Evolutionary conservation across 2,113 vertebrate genomes (phyloP).

Genomic region (Ibidorhyncha struthersii): DNA sequence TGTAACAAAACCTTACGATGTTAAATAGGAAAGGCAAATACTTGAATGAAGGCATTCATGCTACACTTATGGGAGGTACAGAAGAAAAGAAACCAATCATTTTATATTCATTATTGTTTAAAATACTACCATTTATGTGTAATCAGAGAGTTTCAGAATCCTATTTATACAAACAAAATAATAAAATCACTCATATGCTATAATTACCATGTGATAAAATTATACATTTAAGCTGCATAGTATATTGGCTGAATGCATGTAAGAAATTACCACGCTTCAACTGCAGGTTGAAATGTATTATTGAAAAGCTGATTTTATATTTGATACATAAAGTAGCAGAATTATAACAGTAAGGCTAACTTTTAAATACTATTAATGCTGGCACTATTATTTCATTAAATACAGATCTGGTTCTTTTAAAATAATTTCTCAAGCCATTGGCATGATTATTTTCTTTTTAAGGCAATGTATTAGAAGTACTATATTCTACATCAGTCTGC

Average conservation of each 20-base stretch:
- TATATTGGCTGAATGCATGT: background rate
- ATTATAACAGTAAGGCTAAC: background rate
- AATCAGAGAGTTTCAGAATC: background rate
- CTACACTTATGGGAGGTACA: background rate
- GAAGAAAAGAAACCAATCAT: background rate
- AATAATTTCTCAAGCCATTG: background rate
- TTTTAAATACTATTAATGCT: background rate
- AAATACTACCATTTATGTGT: background rate
- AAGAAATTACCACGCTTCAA: background rate
- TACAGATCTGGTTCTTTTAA: background rate
- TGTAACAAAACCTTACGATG: background rate
- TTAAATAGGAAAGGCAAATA: background rate
- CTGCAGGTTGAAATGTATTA: background rate
- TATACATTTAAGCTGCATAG: background rate
- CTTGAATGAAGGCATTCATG: background rate
- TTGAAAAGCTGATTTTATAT: background rate
- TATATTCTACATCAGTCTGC: background rate
- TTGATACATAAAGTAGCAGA: background rate
- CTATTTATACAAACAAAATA: background rate
- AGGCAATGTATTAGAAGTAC: background rate
- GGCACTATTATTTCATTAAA: slow-evolving; percentile 3
- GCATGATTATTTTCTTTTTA: background rate
- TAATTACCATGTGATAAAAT: background rate
- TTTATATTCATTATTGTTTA: background rate
- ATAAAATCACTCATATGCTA: background rate